phyloP scores from a whole-genome alignment of 2,797 vertebrate genomes.

The Crocidura indochinensis region DNA sequence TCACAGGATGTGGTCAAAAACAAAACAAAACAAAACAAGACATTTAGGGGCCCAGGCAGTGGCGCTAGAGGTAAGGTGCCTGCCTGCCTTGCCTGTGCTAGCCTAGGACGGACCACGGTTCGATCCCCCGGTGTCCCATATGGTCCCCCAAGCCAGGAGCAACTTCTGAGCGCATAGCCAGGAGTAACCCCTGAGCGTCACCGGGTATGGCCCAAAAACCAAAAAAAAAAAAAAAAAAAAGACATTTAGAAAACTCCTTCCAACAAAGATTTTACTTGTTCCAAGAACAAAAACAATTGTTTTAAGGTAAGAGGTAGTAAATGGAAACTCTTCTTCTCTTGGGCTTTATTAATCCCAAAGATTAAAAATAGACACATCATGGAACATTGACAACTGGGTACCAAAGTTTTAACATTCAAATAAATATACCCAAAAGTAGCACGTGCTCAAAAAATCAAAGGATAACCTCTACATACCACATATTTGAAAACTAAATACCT shows the following conservation, averaged over 20 bases:
- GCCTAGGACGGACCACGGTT: no score
- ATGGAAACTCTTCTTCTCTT: slow-evolving; percentile 62
- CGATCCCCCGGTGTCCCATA: no score
- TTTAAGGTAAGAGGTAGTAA: slow-evolving; percentile 83
- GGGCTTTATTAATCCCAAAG: slow-evolving; percentile 51
- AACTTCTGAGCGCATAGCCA: no score
- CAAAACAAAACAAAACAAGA: no score
- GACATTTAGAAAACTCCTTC: slow-evolving; percentile 50
- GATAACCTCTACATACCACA: slow-evolving; percentile 71
- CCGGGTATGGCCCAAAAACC: no score
- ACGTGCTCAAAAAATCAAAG: slow-evolving; percentile 74
- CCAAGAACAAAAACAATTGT: slow-evolving; percentile 51
- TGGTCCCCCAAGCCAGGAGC: no score
- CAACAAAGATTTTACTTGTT: slow-evolving; percentile 67
- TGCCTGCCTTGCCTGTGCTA: no score
- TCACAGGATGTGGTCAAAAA: no score
- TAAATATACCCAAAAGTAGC: slow-evolving; percentile 80
- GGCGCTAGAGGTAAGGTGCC: no score
- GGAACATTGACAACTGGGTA: slow-evolving; percentile 66
- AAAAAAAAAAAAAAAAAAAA: background rate
- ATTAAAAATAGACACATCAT: slow-evolving; percentile 61
- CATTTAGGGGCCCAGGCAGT: no score
- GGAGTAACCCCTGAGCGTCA: no score
- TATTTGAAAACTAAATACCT: background rate
- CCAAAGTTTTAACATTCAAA: slow-evolving; percentile 75